phyloP scores from a whole-genome alignment of 2,797 vertebrate species.

The Anguilla obscura region DNA sequence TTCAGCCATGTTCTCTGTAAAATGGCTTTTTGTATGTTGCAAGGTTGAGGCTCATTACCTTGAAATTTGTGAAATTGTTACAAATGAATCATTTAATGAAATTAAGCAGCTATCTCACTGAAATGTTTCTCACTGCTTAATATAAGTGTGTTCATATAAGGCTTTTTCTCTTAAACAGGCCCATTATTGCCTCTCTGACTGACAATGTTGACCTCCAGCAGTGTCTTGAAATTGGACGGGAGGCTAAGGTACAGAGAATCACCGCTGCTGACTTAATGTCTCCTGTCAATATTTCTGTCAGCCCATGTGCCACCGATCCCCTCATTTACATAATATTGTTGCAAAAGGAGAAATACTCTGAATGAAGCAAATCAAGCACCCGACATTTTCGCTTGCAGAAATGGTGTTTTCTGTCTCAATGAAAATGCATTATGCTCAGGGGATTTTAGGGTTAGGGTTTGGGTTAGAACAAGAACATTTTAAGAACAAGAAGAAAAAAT shows the following conservation, averaged over 20 bases:
- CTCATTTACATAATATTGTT: not conserved
- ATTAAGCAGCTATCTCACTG: not conserved
- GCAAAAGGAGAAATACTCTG: not conserved
- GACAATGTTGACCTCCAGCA: constrained; percentile 82
- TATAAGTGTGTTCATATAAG: not conserved
- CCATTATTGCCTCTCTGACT: constrained; percentile 69
- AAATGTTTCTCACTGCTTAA: not conserved
- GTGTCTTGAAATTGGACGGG: constrained; percentile 81
- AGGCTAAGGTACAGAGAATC: constrained; percentile 73
- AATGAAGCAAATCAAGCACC: not conserved
- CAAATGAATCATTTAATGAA: not conserved
- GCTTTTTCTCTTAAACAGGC: constrained; percentile 58
- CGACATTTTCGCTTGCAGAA: not conserved
- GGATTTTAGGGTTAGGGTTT: not conserved
- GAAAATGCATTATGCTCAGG: not conserved
- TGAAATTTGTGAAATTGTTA: not conserved
- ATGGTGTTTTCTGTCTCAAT: not conserved
- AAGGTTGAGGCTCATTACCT: not conserved
- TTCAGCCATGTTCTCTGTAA: not conserved
- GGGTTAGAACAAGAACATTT: too few relatives aligned
- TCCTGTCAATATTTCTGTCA: not conserved
- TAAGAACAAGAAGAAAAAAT: not conserved
- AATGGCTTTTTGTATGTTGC: not conserved
- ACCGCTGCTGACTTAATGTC: not conserved
- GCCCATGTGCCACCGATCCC: not conserved